Evolutionary conservation across 2,888 invertebrate species (phyloP).

Genomic region (Acleris literana): DNA sequence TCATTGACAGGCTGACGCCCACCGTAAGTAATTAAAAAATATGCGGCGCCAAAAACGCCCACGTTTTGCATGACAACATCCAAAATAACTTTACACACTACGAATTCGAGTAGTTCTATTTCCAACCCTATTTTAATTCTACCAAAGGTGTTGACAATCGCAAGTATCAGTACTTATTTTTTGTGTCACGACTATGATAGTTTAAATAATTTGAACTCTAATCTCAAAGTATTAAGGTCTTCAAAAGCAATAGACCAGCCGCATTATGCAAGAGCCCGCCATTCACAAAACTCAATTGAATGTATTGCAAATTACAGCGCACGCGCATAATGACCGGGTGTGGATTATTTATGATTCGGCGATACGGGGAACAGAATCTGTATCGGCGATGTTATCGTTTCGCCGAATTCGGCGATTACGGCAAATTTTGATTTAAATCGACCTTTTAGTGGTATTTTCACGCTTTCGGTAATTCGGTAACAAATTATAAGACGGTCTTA

Average conservation of each 20-base stretch:
- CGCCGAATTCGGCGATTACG: slow-evolving; percentile 31
- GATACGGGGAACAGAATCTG: slow-evolving; percentile 36
- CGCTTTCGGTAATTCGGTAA: slow-evolving; percentile 25
- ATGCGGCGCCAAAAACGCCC: slow-evolving; percentile 14
- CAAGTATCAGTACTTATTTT: background rate
- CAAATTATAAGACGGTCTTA: slow-evolving; percentile 23
- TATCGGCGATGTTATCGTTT: slow-evolving; percentile 31
- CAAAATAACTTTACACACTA: background rate
- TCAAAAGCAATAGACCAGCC: slow-evolving; percentile 1
- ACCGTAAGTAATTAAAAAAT: slow-evolving; percentile 9
- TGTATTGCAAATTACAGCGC: slow-evolving; percentile 49
- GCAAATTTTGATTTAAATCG: slow-evolving; percentile 34
- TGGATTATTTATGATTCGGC: slow-evolving; percentile 33
- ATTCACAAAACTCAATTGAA: slow-evolving; percentile 47
- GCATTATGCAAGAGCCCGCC: slow-evolving; percentile 45
- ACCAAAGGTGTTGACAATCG: background rate
- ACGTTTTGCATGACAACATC: slow-evolving; percentile 17
- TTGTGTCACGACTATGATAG: background rate
- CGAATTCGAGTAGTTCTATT: background rate
- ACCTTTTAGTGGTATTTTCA: slow-evolving; percentile 29
- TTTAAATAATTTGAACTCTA: slow-evolving; percentile 12
- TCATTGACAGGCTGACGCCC: slow-evolving; percentile 5
- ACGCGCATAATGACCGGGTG: slow-evolving; percentile 35
- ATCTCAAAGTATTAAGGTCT: background rate
- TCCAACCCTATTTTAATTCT: background rate